Evolutionary conservation across 1,140 invertebrate genomes (phyloP).

Genomic region (Palaemon carinicauda): DNA sequence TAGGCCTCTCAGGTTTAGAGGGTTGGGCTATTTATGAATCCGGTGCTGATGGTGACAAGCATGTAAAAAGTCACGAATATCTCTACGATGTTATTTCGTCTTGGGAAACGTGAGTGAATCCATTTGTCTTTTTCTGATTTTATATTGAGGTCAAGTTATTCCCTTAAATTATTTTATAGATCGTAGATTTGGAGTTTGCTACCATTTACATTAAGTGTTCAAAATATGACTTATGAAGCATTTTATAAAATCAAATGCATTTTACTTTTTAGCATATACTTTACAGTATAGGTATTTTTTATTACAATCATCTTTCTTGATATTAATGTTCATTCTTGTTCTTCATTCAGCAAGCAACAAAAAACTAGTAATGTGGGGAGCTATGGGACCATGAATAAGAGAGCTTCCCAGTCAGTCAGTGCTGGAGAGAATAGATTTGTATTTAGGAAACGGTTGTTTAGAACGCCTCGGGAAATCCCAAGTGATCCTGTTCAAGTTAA

Average conservation of each 20-base stretch:
- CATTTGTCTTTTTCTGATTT: too few species aligned
- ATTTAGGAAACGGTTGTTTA: slow-evolving; percentile 90
- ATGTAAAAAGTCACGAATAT: slow-evolving; percentile 92
- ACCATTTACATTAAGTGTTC: too few species aligned
- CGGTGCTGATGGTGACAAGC: slow-evolving; percentile 79
- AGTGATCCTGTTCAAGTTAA: slow-evolving; percentile 96
- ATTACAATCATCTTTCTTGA: too few species aligned
- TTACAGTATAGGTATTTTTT: too few species aligned
- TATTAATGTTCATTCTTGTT: too few species aligned
- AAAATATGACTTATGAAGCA: too few species aligned
- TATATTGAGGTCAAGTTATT: too few species aligned
- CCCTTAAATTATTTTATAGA: not conserved
- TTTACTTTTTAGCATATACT: too few species aligned
- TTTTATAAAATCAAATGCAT: too few species aligned
- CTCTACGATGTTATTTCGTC: slow-evolving; percentile 92
- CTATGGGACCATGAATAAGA: slow-evolving; percentile 30
- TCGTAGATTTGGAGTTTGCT: not conserved
- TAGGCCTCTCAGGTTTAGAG: slow-evolving; percentile 82
- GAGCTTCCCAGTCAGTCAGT: slow-evolving; percentile 68
- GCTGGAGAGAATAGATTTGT: slow-evolving; percentile 91
- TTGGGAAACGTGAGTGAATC: slow-evolving; percentile 84
- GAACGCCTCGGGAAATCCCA: slow-evolving; percentile 86
- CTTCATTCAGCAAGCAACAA: slow-evolving; percentile 33
- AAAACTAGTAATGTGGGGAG: slow-evolving; percentile 13
- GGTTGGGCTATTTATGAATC: slow-evolving; percentile 91